These are phyloP conservation scores for Calameuta idolon DNA, from an alignment of 2,888 invertebrate genomes.

Conservation along the genomic window DNA sequence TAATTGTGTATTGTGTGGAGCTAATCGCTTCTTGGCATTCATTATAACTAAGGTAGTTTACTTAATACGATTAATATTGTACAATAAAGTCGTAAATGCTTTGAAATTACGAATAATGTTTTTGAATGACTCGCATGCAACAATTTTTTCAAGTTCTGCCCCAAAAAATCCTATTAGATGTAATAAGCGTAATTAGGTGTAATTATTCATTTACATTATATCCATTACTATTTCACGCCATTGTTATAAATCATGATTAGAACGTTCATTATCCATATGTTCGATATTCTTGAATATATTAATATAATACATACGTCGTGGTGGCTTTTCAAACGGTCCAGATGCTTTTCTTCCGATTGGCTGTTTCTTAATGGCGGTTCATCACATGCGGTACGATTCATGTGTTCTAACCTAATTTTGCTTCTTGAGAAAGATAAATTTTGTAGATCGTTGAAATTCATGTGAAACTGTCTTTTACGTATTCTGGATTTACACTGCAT, in stretches of 20 bases:
- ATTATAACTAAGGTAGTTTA: neutral
- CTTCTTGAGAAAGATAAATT: neutral
- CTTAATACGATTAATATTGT: neutral
- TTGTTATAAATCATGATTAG: neutral
- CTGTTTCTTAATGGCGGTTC: too few species aligned
- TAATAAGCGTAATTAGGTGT: too few species aligned
- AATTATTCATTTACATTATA: neutral
- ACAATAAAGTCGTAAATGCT: neutral
- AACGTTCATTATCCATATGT: neutral
- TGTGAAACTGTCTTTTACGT: neutral
- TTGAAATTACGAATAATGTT: neutral
- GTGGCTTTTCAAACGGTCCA: too few species aligned
- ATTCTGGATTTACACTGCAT: slow-evolving; percentile 8
- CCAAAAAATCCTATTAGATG: neutral
- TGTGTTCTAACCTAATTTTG: neutral
- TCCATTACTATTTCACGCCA: neutral
- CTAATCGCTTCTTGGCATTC: neutral
- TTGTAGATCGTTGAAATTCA: neutral
- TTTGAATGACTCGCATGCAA: neutral
- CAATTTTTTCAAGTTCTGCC: neutral
- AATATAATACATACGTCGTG: neutral
- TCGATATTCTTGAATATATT: neutral
- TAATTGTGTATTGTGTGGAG: neutral
- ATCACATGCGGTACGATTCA: too few species aligned
- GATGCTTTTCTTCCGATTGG: too few species aligned